These are phyloP conservation scores for Marmota monax DNA, from an alignment of 2,113 vertebrate species.

Conservation along the genomic window DNA sequence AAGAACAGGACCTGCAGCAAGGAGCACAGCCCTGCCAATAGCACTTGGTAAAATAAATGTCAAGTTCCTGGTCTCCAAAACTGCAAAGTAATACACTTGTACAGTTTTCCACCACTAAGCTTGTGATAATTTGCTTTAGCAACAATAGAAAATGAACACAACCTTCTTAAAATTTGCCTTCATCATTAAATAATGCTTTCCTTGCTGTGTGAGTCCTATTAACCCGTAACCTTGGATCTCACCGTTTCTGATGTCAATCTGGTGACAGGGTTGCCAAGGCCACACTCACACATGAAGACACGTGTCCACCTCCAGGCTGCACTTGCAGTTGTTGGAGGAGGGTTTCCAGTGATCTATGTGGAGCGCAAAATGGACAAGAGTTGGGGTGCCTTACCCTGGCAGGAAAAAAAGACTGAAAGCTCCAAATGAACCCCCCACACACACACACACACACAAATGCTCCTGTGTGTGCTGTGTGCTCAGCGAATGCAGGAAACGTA, in stretches of 20 bases:
- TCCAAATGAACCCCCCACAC: too few relatives aligned
- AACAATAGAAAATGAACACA: background rate
- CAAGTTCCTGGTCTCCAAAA: background rate
- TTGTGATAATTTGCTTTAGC: background rate
- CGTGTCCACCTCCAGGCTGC: background rate
- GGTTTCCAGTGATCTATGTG: background rate
- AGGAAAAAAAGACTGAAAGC: too few relatives aligned
- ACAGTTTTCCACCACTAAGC: background rate
- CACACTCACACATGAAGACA: background rate
- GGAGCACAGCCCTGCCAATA: background rate
- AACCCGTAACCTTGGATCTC: background rate
- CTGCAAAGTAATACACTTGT: background rate
- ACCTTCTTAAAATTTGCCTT: background rate
- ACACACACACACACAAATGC: too few relatives aligned
- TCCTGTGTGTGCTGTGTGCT: background rate
- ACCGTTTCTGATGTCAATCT: background rate
- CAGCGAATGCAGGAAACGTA: background rate
- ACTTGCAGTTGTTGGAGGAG: background rate
- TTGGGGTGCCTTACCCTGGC: background rate
- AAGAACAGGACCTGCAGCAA: background rate
- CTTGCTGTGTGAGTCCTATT: background rate
- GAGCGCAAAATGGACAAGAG: background rate
- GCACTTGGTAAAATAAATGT: too few relatives aligned
- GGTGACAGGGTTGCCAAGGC: too few relatives aligned
- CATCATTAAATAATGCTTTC: background rate